Evolutionary conservation across 2,888 invertebrate genomes (phyloP).

Genomic region (Conus canariensis): DNA sequence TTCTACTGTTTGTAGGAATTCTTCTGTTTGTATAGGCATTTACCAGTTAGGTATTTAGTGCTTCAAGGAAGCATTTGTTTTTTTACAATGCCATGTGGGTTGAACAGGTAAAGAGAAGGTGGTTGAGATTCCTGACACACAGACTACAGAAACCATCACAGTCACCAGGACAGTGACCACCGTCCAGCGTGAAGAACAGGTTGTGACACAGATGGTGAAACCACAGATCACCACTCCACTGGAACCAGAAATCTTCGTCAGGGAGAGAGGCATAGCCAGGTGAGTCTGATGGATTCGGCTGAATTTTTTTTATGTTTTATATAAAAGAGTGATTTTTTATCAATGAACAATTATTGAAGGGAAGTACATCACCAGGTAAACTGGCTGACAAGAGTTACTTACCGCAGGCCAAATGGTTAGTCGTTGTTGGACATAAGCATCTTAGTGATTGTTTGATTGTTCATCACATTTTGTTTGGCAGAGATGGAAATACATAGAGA

Average conservation of each 20-base stretch:
- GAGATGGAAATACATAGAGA: too few species aligned
- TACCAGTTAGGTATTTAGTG: too few species aligned
- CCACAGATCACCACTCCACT: constrained; percentile 72
- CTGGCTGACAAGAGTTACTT: too few species aligned
- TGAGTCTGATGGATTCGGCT: constrained; percentile 48
- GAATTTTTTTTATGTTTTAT: background rate
- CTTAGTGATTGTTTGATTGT: too few species aligned
- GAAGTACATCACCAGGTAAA: too few species aligned
- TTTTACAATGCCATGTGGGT: background rate
- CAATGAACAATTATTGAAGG: too few species aligned
- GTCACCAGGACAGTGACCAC: constrained; percentile 71
- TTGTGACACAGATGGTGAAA: constrained; percentile 61
- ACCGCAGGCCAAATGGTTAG: too few species aligned
- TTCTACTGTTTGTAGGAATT: too few species aligned
- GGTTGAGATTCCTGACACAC: constrained; percentile 65
- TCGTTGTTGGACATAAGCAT: too few species aligned
- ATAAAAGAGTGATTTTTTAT: too few species aligned
- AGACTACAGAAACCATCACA: constrained; percentile 61
- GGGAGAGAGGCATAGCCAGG: constrained; percentile 75
- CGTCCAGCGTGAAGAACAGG: constrained; percentile 64
- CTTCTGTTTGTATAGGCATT: too few species aligned
- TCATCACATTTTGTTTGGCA: background rate
- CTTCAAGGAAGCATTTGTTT: too few species aligned
- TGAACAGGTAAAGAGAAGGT: constrained; percentile 71
- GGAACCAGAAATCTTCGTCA: constrained; percentile 74